Base-by-base conservation (phyloP, 1,140 invertebrate species). In the Eriocheir sinensis region DNA sequence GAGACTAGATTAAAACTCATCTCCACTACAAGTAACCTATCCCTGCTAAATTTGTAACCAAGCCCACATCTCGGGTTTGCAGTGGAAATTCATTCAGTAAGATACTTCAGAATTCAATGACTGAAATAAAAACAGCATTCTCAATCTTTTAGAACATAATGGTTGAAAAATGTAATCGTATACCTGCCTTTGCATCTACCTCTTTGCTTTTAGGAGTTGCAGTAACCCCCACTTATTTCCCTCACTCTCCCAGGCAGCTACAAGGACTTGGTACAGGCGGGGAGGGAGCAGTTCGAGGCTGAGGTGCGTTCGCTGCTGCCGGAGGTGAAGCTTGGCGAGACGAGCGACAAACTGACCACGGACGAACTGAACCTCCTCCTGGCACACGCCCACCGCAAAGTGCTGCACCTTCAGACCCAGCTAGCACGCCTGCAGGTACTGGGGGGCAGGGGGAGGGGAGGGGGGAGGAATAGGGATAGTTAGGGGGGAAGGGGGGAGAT, bases 341-440 rank as follows among this genome's bases (percentile, higher is more conserved):
- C 95, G 72, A 96, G 96, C 86, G 96, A 96, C 48, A 97, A 97
- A 90, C 94, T 97, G 85, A 96, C 96, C 8, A 96, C 97, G 92
- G 97, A 97, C 30, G 97, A 97, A 92, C 95, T 97, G 60, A 97
- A 97, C 94, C 96, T 97, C 2, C 95, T 97, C 89, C 96, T 97
- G 81, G 97, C 97, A 8, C 97, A 97, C 96, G 97, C 97, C 27
- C 97, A 97, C 95, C 96, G 96, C 34, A 98, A 98, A 96, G 97
- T 98, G 2, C 96, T 97, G 53, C 97, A 97, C 94, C 97, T 98
- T 83, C 98, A 98, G 96, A 98, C 98, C 95, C 98, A 98, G 96
- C 96, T 98, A 85, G 97, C 97, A 2, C 98, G 98, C 96, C 92
- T 97, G 36, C 97, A 97, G 96, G 97, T 97, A 85, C 40, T n/a